Percentiles rank a stretch among this genome's conserved stretches.
phyloP scores from a whole-genome alignment of 2,888 invertebrate species.

The Sphaerophoria taeniata region DNA sequence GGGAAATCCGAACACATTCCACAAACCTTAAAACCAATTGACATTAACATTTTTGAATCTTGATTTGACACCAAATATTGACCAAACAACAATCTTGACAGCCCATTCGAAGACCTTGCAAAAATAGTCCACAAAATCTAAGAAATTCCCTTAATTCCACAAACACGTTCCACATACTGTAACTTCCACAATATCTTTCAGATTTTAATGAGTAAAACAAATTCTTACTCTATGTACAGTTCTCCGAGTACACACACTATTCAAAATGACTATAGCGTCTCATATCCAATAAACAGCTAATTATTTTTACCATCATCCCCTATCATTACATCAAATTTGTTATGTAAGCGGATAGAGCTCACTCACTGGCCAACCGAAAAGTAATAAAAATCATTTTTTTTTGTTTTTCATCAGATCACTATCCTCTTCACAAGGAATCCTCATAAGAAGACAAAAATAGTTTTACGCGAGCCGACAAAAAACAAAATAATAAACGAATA shows the following conservation, averaged over 20 bases:
- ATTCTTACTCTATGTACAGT: too few species aligned
- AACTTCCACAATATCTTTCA: too few species aligned
- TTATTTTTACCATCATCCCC: slow-evolving; percentile 32
- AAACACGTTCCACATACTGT: too few species aligned
- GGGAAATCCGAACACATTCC: too few species aligned
- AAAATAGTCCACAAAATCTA: too few species aligned
- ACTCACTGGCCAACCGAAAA: slow-evolving; percentile 56
- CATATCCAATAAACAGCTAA: slow-evolving; percentile 15
- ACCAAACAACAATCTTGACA: too few species aligned
- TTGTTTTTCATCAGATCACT: slow-evolving; percentile 7
- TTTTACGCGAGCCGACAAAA: slow-evolving; percentile 30
- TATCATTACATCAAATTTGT: slow-evolving; percentile 18
- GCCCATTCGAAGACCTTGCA: too few species aligned
- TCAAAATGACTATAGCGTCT: background rate
- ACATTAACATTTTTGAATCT: too few species aligned
- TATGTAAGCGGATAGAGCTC: slow-evolving; percentile 15
- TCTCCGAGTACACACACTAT: background rate
- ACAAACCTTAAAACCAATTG: too few species aligned
- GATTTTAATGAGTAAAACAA: too few species aligned
- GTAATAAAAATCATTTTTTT: background rate
- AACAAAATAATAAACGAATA: slow-evolving; percentile 32
- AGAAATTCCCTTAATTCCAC: too few species aligned
- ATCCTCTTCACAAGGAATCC: slow-evolving; percentile 1
- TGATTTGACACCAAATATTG: too few species aligned
- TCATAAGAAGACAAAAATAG: slow-evolving; percentile 40